Conservation (phyloP, 2,888 invertebrate species). For the Diaprepes abbreviatus region DNA sequence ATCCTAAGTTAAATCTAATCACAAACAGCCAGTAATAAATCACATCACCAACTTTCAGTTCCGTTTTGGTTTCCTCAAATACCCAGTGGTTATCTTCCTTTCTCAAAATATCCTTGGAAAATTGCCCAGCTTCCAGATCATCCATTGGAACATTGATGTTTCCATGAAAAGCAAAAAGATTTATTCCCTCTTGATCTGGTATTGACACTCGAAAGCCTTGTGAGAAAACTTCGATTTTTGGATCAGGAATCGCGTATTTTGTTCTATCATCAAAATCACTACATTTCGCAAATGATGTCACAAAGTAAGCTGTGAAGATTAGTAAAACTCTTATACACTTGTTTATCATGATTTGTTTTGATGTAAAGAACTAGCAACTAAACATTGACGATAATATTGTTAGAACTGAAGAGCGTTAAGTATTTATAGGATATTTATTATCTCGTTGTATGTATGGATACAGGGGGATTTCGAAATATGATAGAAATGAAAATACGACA, state of each 20-base stretch:
- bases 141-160: conserved; percentile 64
- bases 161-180: conserved; percentile 67
- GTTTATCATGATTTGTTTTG: neutral
- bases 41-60: conserved; percentile 60
- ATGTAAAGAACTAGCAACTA: neutral
- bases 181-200: conserved; percentile 64
- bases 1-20: conserved; percentile 60
- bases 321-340: neutral
- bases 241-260: conserved; percentile 60
- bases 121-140: conserved; percentile 59
- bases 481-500: too few species aligned
- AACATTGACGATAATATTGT: neutral
- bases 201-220: conserved; percentile 66
- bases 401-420: neutral
- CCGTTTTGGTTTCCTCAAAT: conserved; percentile 57
- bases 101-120: conserved; percentile 58
- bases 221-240: conserved; percentile 61
- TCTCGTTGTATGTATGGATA: neutral
- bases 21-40: conserved; percentile 65
- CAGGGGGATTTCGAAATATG: neutral
- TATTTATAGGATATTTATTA: conserved; percentile 1
- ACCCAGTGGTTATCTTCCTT: conserved; percentile 58
- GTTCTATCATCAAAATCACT: neutral
- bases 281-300: neutral
- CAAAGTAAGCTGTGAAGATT: too few species aligned